phyloP scores from a whole-genome alignment of 2,113 vertebrate genomes.

The Oxyura jamaicensis region DNA sequence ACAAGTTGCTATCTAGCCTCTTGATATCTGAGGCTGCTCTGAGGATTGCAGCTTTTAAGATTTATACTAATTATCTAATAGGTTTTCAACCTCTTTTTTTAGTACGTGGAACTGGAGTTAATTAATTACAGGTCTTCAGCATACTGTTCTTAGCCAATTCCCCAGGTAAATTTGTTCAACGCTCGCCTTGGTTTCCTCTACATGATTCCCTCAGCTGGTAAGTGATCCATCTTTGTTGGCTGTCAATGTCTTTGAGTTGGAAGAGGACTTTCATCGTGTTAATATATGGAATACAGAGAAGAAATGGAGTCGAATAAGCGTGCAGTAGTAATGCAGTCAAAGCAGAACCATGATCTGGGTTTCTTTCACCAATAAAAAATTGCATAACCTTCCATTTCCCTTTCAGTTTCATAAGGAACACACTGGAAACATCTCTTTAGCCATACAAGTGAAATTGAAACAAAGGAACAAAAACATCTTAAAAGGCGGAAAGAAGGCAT shows the following conservation, averaged over 20 bases:
- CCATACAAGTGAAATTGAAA: slow-evolving; percentile 49
- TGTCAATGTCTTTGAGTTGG: slow-evolving; percentile 51
- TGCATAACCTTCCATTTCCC: slow-evolving; percentile 44
- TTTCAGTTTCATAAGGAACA: slow-evolving; percentile 48
- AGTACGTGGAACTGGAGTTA: slow-evolving; percentile 7
- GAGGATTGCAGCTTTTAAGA: slow-evolving; percentile 34
- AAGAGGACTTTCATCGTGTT: slow-evolving; percentile 38
- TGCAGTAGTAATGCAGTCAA: neutral
- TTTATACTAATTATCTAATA: slow-evolving; percentile 52
- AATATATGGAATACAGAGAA: slow-evolving; percentile 19
- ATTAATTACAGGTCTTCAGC: slow-evolving; percentile 29
- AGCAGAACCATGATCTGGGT: neutral
- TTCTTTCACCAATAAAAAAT: slow-evolving; percentile 44
- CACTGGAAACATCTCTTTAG: slow-evolving; percentile 35
- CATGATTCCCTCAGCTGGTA: slow-evolving; percentile 30
- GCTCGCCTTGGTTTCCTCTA: slow-evolving; percentile 65
- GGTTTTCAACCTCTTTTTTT: slow-evolving; percentile 47
- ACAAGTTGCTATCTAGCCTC: slow-evolving; percentile 42
- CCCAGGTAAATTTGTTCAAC: slow-evolving; percentile 59
- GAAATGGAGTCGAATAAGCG: slow-evolving; percentile 37
- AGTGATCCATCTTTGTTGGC: slow-evolving; percentile 58
- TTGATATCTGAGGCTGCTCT: neutral
- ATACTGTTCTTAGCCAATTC: slow-evolving; percentile 56
- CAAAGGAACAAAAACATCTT: slow-evolving; percentile 53
- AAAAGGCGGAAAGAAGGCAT: slow-evolving; percentile 48